Conservation (phyloP, 2,888 invertebrate species). For the Macrophya annulata region DNA sequence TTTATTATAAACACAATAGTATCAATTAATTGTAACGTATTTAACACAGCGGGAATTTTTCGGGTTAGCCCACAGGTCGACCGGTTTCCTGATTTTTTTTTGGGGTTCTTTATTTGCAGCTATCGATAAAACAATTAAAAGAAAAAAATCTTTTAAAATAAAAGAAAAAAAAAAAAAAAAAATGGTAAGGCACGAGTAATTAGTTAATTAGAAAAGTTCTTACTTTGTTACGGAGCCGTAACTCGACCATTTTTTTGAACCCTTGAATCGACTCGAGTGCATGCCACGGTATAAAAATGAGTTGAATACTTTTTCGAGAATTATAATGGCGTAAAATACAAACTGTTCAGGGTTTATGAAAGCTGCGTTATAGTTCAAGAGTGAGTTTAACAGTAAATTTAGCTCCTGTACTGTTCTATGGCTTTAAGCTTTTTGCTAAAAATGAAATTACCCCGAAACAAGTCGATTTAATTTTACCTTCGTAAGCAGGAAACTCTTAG, state of each 20-base stretch:
- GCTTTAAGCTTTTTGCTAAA: not conserved
- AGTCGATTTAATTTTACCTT: not conserved
- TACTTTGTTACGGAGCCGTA: not conserved
- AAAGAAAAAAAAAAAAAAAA: not conserved
- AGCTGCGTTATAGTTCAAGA: slow-evolving; percentile 4
- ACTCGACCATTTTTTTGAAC: slow-evolving; percentile 30
- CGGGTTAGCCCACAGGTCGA: no score
- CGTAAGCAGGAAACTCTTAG: not conserved
- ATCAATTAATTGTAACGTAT: no score
- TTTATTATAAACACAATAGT: no score
- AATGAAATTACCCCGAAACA: not conserved
- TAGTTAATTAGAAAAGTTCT: slow-evolving; percentile 18
- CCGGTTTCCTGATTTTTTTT: no score
- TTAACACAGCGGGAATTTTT: no score
- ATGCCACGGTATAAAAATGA: not conserved
- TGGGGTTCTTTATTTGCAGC: not conserved
- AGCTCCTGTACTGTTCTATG: not conserved
- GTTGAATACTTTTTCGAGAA: not conserved
- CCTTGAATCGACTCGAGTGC: slow-evolving; percentile 14
- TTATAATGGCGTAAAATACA: slow-evolving; percentile 8
- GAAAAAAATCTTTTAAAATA: not conserved
- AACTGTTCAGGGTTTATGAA: not conserved
- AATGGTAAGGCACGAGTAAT: not conserved
- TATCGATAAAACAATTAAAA: not conserved
- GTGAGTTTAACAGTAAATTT: slow-evolving; percentile 20